Percentiles rank a stretch among this genome's conserved stretches.
Evolutionary conservation across 2,797 vertebrate genomes (phyloP).

Genomic region (Antrozous pallidus): DNA sequence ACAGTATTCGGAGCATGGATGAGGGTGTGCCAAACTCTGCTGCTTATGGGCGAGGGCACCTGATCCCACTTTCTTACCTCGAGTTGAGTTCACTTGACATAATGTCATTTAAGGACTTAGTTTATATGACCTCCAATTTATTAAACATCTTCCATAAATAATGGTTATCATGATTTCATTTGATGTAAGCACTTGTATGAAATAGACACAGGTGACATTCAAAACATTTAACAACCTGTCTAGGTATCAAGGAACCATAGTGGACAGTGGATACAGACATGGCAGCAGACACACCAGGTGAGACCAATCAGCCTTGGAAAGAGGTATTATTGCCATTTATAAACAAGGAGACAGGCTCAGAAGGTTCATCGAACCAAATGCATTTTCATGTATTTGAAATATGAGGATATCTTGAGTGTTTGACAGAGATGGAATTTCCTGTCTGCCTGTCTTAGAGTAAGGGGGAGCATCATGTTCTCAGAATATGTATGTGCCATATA

Average conservation of each 20-base stretch:
- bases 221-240: background rate
- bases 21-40: accelerated
- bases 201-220: background rate
- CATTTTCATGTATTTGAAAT: too few relatives aligned
- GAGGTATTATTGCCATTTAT: background rate
- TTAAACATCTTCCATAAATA: background rate
- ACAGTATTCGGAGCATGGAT: accelerated
- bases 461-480: background rate
- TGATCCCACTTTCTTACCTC: background rate
- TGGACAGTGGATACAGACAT: accelerated
- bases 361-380: too few relatives aligned
- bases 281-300: accelerated
- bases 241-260: background rate
- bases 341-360: background rate
- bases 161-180: background rate
- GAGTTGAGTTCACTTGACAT: background rate
- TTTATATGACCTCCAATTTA: background rate
- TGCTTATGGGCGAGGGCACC: accelerated
- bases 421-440: background rate
- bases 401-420: background rate
- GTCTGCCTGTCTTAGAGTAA: background rate
- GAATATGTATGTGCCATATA: accelerated
- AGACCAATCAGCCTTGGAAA: background rate
- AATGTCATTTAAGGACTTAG: background rate
- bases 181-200: background rate